These are phyloP conservation scores for Proteles cristata DNA, from an alignment of 2,113 vertebrate species.

Conservation along the genomic window DNA sequence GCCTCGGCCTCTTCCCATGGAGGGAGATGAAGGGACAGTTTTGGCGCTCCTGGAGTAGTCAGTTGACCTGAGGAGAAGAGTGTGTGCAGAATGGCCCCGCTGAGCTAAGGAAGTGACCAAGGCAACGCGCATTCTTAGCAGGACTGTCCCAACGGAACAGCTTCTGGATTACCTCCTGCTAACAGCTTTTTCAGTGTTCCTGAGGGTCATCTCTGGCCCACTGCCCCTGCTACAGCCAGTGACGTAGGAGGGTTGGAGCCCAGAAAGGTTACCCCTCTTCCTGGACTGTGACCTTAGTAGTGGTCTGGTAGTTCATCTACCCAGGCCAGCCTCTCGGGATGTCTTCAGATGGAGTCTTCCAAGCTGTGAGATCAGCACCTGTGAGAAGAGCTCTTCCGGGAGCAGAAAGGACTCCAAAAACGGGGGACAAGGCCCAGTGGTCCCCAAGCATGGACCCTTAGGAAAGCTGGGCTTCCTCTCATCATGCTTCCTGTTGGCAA, in stretches of 20 bases:
- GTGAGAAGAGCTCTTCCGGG: not conserved
- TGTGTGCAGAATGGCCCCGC: not conserved
- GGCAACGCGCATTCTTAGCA: not conserved
- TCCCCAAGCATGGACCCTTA: not conserved
- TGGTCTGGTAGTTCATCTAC: not conserved
- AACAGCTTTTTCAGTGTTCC: not conserved
- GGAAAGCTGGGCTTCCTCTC: not conserved
- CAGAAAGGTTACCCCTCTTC: not conserved
- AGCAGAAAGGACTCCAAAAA: not conserved
- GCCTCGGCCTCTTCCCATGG: not conserved
- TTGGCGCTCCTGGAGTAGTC: not conserved
- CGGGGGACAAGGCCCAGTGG: not conserved
- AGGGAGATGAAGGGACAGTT: not conserved
- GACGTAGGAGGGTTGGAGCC: not conserved
- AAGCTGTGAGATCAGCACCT: not conserved
- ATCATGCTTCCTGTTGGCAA: conserved; percentile 77
- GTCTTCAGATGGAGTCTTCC: conserved; percentile 9
- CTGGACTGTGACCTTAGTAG: not conserved
- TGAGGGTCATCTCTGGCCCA: not conserved
- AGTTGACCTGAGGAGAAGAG: not conserved
- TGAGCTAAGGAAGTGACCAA: not conserved
- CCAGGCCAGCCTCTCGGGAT: not conserved
- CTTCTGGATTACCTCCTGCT: not conserved
- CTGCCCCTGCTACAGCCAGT: not conserved
- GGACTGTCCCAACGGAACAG: not conserved